These are phyloP conservation scores for Notolepis coatsorum DNA, from an alignment of 2,797 vertebrate genomes.

Conservation along the genomic window DNA sequence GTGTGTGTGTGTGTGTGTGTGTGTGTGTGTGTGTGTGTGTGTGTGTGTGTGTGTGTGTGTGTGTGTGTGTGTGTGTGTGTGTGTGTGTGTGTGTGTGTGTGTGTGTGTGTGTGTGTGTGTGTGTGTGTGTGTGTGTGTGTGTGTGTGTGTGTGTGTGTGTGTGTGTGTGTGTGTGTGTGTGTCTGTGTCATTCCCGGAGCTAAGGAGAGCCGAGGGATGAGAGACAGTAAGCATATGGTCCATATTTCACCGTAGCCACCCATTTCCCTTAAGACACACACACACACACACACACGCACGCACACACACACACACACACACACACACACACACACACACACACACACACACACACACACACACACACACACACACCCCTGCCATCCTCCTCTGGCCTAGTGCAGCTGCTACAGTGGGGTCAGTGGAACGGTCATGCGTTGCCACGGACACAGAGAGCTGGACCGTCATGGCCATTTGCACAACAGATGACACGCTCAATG, in stretches of 20 bases:
- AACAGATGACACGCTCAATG: constrained; percentile 56
- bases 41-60: too few species aligned
- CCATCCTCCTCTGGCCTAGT: constrained; percentile 15
- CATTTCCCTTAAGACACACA: constrained; percentile 36
- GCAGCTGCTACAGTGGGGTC: constrained; percentile 51
- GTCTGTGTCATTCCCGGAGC: constrained; percentile 39
- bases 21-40: too few species aligned
- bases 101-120: too few species aligned
- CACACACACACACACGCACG: not conserved
- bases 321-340: not conserved
- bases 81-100: too few species aligned
- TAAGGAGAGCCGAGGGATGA: constrained; percentile 19
- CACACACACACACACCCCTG: not conserved
- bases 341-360: not conserved
- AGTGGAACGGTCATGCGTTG: constrained; percentile 61
- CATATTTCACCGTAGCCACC: constrained; percentile 16
- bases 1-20: too few species aligned
- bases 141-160: constrained; percentile 1
- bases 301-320: not conserved
- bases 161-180: not conserved
- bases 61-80: too few species aligned
- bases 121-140: too few species aligned
- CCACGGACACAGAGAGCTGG: constrained; percentile 23
- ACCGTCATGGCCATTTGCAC: constrained; percentile 54
- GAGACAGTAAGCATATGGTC: constrained; percentile 21